Evolutionary conservation across 2,888 invertebrate species (phyloP).

Genomic region (Thelaira solivaga): DNA sequence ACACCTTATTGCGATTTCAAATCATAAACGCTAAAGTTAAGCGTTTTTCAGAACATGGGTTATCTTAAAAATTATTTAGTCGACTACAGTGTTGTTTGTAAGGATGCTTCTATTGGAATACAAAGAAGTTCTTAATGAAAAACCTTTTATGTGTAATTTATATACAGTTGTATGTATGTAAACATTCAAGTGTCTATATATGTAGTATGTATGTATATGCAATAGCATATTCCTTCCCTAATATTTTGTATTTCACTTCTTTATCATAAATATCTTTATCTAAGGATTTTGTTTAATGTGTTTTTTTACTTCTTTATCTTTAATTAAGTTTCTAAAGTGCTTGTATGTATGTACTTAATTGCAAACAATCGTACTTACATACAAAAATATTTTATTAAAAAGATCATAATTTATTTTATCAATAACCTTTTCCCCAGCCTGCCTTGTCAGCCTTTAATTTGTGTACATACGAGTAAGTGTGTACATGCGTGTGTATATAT

Average conservation of each 20-base stretch:
- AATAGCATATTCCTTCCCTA: background rate
- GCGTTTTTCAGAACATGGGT: too few species aligned
- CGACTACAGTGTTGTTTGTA: too few species aligned
- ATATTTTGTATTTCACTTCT: too few species aligned
- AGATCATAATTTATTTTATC: constrained; percentile 35
- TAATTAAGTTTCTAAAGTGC: constrained; percentile 13
- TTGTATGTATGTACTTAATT: constrained; percentile 2
- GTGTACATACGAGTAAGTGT: background rate
- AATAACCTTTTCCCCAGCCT: background rate
- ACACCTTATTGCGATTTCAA: too few species aligned
- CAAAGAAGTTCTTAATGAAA: too few species aligned
- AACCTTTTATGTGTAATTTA: too few species aligned
- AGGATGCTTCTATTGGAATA: too few species aligned
- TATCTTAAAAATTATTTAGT: too few species aligned
- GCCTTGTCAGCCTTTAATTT: constrained; percentile 24
- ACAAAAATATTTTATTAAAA: background rate
- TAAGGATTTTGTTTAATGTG: constrained; percentile 5
- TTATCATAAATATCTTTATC: background rate
- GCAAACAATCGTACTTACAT: background rate
- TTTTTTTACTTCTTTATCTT: constrained; percentile 13
- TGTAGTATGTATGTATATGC: background rate
- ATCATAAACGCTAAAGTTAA: too few species aligned
- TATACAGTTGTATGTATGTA: background rate
- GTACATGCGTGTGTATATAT: background rate
- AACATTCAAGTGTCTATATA: background rate